Evolutionary conservation across 2,113 vertebrate species (phyloP), one percentile per base, ranked within the genome.

Genomic region (Plecturocebus donacophilus): DNA sequence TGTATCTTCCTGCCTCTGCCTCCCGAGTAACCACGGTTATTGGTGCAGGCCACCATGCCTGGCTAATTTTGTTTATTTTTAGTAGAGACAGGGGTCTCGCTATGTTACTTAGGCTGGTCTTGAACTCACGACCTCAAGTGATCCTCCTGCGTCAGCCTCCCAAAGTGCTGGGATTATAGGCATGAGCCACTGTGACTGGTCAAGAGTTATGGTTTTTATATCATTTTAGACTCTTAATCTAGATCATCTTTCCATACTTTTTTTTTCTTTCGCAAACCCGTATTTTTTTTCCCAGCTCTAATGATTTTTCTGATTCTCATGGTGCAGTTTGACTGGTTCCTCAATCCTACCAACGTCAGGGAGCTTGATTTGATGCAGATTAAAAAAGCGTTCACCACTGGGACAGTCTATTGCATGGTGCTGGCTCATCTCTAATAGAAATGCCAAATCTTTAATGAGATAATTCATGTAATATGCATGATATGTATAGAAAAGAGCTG

Each of bases 221-320:
- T 61, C 68, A 75, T 64, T 32, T 45, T 86, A 20, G 66, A 38
- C 38, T 70, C n/a, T 70, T 25, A 16, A 61, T 84, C 84, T n/a
- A 58, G 30, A 16, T 16, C 66, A 12, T 8, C 32, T 23, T 68
- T 49, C 40, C 27, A 13, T 64, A 64, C 58, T 64, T 64, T 64
- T 58, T 58, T 58, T 64, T 64, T 64, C 30, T 2, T 5, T 27
- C 42, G 13, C 45, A 70, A 16, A 12, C 64, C 5, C 9, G 0
- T 11, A 6, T 64, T 56, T 27, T 35, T 6, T 1, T 23, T 6
- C 75, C n/a, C 27, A 64, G 8, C 4, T 6, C 6, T 0, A 0
- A 8, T 61, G 66, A 52, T 54, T 61, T 89, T 83, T 79, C 49
- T 66, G 27, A 1, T 66, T 85, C 66, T 80, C 27, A 3, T 68